Conservation (phyloP, 2,797 vertebrate species). For the Sandelia bainsii region DNA sequence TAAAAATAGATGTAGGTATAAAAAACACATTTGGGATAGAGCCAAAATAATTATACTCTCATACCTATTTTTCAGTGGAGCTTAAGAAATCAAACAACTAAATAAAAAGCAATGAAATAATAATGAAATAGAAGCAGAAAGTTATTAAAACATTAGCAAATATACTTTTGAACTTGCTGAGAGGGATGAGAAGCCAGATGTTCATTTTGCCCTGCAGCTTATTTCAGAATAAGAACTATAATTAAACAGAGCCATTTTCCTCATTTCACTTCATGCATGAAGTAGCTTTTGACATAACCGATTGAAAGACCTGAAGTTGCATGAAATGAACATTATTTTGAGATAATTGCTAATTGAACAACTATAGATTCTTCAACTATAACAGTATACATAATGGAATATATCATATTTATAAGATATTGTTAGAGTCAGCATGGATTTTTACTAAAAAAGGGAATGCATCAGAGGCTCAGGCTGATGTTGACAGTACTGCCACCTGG, state of each 20-base stretch:
- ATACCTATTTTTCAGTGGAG: background rate
- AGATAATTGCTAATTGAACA: background rate
- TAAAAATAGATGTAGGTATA: background rate
- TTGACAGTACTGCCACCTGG: conserved; percentile 42
- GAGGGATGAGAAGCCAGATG: conserved; percentile 45
- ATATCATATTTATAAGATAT: conserved; percentile 6
- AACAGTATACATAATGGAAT: conserved; percentile 10
- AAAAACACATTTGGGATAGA: background rate
- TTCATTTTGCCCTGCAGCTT: conserved; percentile 27
- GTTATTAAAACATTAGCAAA: conserved; percentile 31
- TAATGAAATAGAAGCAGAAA: background rate
- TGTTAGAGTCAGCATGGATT: conserved; percentile 29
- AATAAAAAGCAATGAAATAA: background rate
- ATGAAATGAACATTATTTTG: background rate
- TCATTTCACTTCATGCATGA: conserved; percentile 18
- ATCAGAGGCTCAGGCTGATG: conserved; percentile 22
- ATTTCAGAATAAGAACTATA: conserved; percentile 17
- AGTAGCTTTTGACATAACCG: background rate
- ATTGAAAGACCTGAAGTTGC: background rate
- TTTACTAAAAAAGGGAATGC: background rate
- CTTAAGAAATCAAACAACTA: background rate
- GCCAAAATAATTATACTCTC: background rate
- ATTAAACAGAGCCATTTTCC: conserved; percentile 25
- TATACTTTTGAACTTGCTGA: conserved; percentile 22
- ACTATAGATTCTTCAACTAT: background rate